Evolutionary conservation across 2,113 vertebrate species (phyloP), one percentile per base, ranked within the genome.

Genomic region (Oxyura jamaicensis): DNA sequence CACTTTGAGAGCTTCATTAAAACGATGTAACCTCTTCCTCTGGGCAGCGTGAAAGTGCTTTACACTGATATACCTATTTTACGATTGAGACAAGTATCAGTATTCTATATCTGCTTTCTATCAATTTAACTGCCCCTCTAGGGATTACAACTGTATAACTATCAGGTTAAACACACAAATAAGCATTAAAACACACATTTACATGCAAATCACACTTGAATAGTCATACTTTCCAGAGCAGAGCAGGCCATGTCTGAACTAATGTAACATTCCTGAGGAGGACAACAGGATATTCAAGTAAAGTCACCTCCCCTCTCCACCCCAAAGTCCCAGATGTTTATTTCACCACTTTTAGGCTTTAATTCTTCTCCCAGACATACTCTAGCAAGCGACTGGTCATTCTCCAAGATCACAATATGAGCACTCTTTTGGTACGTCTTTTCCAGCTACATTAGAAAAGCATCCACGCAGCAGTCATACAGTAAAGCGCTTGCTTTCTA

Each of bases 1-100:
- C 52, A 6, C 56, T 93, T 73, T 81, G 73, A 83, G 59, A 80
- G 73, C 23, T 8, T 14, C 76, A 44, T 91, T 91, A 91, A 93
- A 69, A 42, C 1, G 19, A 52, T 74, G 73, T 73, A 74, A 66
- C 50, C 73, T 83, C 60, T 41, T 93, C 83, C 76, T 86, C 65
- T 69, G 65, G 55, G 59, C 55, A 77, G 35, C 1, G 1, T 69
- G 11, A 3, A 80, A 86, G 48, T 53, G 58, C 26, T 76, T 86
- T 58, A 56, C 28, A 10, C 4, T 36, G 53, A 56, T 52, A 81
- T 5, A 74, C 20, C 31, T 52, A 31, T 28, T 55, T 96, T 50
- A 92, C 0, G 11, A 50, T 28, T 44, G 35, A 21, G 63, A 69
- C 23, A 44, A 35, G 46, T 36, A 83, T 71, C 76, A 42, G 28